Evolutionary conservation across 2,888 invertebrate species (phyloP).

Genomic region (Cyaniris semiargus): DNA sequence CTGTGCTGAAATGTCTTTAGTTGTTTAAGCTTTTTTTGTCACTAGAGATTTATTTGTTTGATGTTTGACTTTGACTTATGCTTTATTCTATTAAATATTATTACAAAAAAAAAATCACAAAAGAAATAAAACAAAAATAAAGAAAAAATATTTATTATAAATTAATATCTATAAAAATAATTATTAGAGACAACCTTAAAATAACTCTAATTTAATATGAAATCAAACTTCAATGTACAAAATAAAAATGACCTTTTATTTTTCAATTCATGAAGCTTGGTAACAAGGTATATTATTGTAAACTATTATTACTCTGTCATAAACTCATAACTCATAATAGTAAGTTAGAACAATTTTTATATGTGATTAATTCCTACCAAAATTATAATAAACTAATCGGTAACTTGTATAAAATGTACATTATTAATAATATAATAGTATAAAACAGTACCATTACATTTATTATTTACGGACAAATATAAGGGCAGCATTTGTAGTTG

Average conservation of each 20-base stretch:
- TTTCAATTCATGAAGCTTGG: constrained; percentile 78
- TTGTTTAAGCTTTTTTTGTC: constrained; percentile 45
- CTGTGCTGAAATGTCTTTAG: constrained; percentile 63
- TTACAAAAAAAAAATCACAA: neutral
- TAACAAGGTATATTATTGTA: constrained; percentile 76
- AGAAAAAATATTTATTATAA: constrained; percentile 38
- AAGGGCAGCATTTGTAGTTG: constrained; percentile 65
- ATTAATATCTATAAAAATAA: constrained; percentile 35
- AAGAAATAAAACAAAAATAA: constrained; percentile 19
- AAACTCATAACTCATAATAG: too few species aligned
- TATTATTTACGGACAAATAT: constrained; percentile 50
- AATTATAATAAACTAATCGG: constrained; percentile 72
- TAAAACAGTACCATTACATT: constrained; percentile 72
- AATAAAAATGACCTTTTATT: constrained; percentile 79
- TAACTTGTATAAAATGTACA: constrained; percentile 80
- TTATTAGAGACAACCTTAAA: constrained; percentile 36
- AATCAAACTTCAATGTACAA: constrained; percentile 68
- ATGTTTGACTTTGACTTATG: neutral
- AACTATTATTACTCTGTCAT: constrained; percentile 71
- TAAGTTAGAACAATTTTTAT: constrained; percentile 74
- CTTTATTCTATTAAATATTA: neutral
- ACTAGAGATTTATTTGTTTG: neutral
- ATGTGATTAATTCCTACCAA: constrained; percentile 72
- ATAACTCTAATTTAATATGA: constrained; percentile 36
- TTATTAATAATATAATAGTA: constrained; percentile 57